Evolutionary conservation across 2,113 vertebrate species (phyloP), one percentile per base, ranked within the genome.

Genomic region (Alligator mississippiensis): DNA sequence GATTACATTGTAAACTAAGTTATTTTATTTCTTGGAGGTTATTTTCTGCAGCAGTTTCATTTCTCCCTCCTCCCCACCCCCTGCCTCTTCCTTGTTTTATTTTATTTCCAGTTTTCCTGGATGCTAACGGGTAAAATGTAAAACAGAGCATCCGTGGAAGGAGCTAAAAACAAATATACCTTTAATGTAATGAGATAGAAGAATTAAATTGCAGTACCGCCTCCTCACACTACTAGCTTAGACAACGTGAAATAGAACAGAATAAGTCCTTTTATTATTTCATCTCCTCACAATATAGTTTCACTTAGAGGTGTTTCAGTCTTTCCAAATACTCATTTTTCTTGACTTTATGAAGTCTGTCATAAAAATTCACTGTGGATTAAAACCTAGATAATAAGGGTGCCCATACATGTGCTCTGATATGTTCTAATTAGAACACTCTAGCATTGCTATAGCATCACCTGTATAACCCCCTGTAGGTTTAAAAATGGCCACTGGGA

Each of bases 1-100:
- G 95, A 92, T 96, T 94, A 85, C 34, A 84, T 93, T 96, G 55
- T 85, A 96, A 96, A 97, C 11, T n/a, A 89, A 97, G 91, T 84
- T 91, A 82, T 77, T 54, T 92, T 89, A 4, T 93, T 85, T 88
- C 95, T 93, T 82, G 21, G 79, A 85, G 86, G 84, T 94, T 87
- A 88, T 95, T 91, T 96, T 96, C 72, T 92, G 72, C 82, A 85
- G 54, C 38, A 76, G 25, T 55, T 96, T 83, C 60, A 89, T 89
- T 93, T 97, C 92, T 72, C 11, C 15, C 79, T 78, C 82, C 77
- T 70, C 3, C 55, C 4, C 80, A 15, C 27, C 18, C 30, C 77
- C 77, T 84, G n/a, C 55, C 70, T 90, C 82, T 94, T 74, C 85
- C 77, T 83, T 85, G 78, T 90, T 70, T 96, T 77, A 87, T 95